phyloP scores from a whole-genome alignment of 2,113 vertebrate species.

The Proterorhinus semilunaris region DNA sequence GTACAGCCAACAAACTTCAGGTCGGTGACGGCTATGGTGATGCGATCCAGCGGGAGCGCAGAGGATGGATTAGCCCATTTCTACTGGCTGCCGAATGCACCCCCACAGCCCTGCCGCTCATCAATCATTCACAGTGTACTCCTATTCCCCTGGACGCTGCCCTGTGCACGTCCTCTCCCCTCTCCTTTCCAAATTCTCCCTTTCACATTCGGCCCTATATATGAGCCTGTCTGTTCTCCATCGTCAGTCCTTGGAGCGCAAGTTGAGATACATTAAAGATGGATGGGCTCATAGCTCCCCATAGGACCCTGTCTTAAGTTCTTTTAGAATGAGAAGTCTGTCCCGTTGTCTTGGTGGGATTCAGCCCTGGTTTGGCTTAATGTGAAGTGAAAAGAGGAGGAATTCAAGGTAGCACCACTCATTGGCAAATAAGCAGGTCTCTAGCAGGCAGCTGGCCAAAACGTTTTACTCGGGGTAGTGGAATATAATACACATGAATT shows the following conservation, averaged over 20 bases:
- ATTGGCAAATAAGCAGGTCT: slow-evolving; percentile 36
- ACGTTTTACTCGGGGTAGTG: slow-evolving; percentile 31
- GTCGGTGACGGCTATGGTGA: slow-evolving; percentile 35
- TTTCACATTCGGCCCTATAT: slow-evolving; percentile 39
- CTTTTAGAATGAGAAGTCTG: slow-evolving; percentile 32
- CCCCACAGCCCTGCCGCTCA: slow-evolving; percentile 67
- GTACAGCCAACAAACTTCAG: slow-evolving; percentile 47
- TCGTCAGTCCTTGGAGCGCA: slow-evolving; percentile 48
- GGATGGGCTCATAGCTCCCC: slow-evolving; percentile 54
- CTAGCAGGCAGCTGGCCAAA: slow-evolving; percentile 27
- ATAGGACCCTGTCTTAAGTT: slow-evolving; percentile 47
- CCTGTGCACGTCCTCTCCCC: slow-evolving; percentile 52
- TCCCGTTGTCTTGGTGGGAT: slow-evolving; percentile 39
- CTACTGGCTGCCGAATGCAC: slow-evolving; percentile 67
- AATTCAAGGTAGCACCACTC: slow-evolving; percentile 43
- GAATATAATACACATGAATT: slow-evolving; percentile 16
- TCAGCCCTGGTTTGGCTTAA: slow-evolving; percentile 40
- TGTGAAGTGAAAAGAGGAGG: slow-evolving; percentile 45
- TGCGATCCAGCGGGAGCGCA: slow-evolving; percentile 54
- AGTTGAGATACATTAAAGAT: slow-evolving; percentile 72
- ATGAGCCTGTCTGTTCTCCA: slow-evolving; percentile 44
- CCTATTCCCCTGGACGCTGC: slow-evolving; percentile 68
- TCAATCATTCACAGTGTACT: slow-evolving; percentile 79
- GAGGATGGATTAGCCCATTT: slow-evolving; percentile 73
- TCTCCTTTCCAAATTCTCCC: slow-evolving; percentile 54